These are phyloP conservation scores for Lophochroa leadbeateri DNA, from an alignment of 2,113 vertebrate species.

Conservation along the genomic window DNA sequence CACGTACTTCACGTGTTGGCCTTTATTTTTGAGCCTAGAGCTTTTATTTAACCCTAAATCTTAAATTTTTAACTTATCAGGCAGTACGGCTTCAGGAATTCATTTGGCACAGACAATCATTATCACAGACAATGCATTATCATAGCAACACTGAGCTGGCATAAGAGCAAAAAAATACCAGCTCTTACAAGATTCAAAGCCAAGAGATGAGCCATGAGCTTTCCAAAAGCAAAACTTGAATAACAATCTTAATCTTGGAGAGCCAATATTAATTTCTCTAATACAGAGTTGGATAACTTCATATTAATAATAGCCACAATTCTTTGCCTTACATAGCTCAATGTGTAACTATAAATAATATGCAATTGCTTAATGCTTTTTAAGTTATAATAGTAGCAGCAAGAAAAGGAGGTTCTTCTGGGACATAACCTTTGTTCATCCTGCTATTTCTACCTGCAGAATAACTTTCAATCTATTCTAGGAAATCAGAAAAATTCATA, in stretches of 20 bases:
- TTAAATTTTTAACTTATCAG: not conserved
- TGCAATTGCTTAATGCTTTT: not conserved
- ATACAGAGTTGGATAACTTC: not conserved
- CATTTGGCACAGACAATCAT: too few relatives aligned
- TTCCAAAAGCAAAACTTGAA: not conserved
- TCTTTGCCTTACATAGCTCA: not conserved
- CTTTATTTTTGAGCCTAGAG: not conserved
- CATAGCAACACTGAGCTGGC: not conserved
- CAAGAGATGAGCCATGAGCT: not conserved
- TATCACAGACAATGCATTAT: not conserved
- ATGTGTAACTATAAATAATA: not conserved
- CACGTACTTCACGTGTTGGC: not conserved
- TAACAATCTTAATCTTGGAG: not conserved
- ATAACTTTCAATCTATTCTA: not conserved
- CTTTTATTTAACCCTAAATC: not conserved
- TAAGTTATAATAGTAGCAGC: not conserved
- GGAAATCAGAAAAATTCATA: accelerated
- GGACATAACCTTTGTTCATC: not conserved
- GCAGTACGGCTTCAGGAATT: not conserved
- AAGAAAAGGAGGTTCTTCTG: not conserved
- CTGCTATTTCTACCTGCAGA: not conserved
- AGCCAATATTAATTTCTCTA: not conserved
- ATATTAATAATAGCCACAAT: not conserved
- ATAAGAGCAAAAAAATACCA: not conserved
- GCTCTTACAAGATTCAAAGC: not conserved